A percentile compares a stretch with the other conserved stretches of the same genome.
These are phyloP conservation scores for Macrophya alboannulata DNA, from an alignment of 2,888 invertebrate species.

Conservation along the genomic window DNA sequence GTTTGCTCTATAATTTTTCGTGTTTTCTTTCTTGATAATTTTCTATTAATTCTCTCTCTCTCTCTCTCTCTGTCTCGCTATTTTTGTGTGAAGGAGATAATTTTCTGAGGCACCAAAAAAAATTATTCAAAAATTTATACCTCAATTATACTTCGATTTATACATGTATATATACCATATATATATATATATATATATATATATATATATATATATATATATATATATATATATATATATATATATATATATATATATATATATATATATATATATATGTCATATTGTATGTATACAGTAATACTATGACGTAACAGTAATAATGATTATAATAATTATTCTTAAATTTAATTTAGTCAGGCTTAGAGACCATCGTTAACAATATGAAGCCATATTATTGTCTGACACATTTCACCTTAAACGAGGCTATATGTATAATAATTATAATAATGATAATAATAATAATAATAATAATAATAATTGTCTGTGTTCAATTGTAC, in stretches of 20 bases:
- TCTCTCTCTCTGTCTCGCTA: too few species aligned
- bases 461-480: not conserved
- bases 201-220: conserved; percentile 6
- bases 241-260: conserved; percentile 17
- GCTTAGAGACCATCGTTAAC: conserved; percentile 54
- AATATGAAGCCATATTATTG: conserved; percentile 65
- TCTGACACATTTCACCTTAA: conserved; percentile 64
- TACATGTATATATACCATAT: not conserved
- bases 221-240: too few species aligned
- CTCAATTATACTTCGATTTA: too few species aligned
- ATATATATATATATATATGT: not conserved
- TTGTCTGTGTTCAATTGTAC: not conserved
- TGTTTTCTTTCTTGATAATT: too few species aligned
- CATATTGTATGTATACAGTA: conserved; percentile 3
- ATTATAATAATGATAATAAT: not conserved
- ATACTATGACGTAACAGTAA: not conserved
- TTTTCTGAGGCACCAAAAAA: too few species aligned
- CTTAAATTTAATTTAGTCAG: conserved; percentile 57
- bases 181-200: not conserved
- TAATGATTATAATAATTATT: conserved; percentile 38
- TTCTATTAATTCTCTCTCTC: too few species aligned
- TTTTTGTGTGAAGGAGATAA: too few species aligned
- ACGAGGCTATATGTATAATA: conserved; percentile 30
- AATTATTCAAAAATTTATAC: too few species aligned
- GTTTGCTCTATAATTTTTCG: not conserved